phyloP scores from a whole-genome alignment of 2,113 vertebrate species.

The Haemorhous mexicanus region DNA sequence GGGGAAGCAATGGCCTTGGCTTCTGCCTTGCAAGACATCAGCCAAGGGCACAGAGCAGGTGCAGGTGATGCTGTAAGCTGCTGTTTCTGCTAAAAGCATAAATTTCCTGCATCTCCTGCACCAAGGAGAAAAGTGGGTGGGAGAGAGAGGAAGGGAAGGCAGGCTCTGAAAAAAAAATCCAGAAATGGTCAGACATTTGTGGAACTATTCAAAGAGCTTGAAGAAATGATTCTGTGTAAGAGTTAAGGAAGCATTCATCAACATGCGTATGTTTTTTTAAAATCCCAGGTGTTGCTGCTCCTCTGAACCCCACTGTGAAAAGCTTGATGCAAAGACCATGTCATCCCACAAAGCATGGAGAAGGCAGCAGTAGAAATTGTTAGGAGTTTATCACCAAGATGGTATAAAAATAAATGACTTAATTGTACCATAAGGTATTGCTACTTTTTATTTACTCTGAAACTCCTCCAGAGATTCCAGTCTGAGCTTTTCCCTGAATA shows the following conservation, averaged over 20 bases:
- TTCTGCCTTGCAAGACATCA: neutral
- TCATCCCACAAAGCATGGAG: neutral
- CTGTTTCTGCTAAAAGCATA: neutral
- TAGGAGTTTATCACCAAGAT: too few species aligned
- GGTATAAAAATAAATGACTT: neutral
- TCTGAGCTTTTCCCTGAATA: neutral
- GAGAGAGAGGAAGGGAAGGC: neutral
- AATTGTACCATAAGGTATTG: neutral
- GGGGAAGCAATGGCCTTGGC: neutral
- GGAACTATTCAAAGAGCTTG: neutral
- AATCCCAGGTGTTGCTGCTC: neutral
- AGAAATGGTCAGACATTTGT: neutral
- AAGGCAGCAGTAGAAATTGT: neutral
- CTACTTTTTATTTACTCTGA: neutral
- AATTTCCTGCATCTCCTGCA: neutral
- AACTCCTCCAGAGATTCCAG: neutral
- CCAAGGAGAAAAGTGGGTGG: neutral
- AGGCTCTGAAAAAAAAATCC: neutral
- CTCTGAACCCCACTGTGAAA: neutral
- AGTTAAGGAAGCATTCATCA: neutral
- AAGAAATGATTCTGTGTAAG: neutral
- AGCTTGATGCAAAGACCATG: neutral
- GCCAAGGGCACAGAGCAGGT: neutral
- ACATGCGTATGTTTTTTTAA: neutral
- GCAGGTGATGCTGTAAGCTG: neutral